phyloP scores from a whole-genome alignment of 2,888 invertebrate genomes.

The Allophyes oxyacanthae region DNA sequence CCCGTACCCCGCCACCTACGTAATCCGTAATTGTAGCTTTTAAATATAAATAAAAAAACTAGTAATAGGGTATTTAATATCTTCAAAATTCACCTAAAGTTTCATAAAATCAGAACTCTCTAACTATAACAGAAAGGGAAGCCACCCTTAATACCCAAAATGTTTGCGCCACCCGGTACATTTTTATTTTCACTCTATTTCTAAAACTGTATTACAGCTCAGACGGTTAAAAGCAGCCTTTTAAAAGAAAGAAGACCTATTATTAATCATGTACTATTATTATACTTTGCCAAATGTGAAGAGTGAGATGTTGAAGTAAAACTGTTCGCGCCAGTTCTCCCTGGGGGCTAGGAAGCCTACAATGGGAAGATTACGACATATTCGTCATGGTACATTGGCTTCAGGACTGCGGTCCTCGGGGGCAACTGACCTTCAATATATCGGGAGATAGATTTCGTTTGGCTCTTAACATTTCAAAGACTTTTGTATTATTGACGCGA shows the following conservation, averaged over 20 bases:
- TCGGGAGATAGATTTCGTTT: neutral
- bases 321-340: conserved; percentile 4
- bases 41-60: too few relatives aligned
- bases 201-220: neutral
- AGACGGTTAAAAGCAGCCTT: neutral
- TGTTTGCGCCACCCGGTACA: too few relatives aligned
- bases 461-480: neutral
- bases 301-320: conserved; percentile 10
- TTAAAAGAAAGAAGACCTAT: neutral
- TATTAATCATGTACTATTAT: conserved; percentile 7
- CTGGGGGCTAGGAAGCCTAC: conserved; percentile 11
- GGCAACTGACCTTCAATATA: conserved; percentile 10
- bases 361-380: conserved; percentile 8
- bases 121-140: too few relatives aligned
- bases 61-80: too few relatives aligned
- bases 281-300: neutral
- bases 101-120: too few relatives aligned
- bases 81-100: too few relatives aligned
- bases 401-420: conserved; percentile 8
- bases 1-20: too few relatives aligned
- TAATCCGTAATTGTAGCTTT: too few relatives aligned
- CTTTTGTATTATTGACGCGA: too few relatives aligned
- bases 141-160: too few relatives aligned
- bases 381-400: conserved; percentile 28
- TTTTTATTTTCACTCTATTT: too few relatives aligned